Evolutionary conservation across 2,797 vertebrate genomes (phyloP), one percentile per base, ranked within the genome.

Genomic region (Liasis olivaceus): DNA sequence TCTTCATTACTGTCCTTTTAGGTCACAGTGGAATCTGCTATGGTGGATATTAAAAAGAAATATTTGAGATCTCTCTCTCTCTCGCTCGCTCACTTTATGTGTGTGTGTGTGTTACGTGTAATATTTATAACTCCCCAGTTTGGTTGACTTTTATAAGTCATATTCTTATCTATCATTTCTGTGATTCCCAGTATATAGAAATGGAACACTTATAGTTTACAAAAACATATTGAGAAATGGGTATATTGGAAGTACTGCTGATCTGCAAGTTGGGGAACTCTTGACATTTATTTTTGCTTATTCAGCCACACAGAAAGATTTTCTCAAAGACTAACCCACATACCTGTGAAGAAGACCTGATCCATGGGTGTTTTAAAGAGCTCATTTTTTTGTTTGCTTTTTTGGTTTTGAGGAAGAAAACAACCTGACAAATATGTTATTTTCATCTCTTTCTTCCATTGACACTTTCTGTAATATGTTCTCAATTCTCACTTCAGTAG

Each of bases 371-470:
- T 85, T 0, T 91, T 28, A 84, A 90, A 20, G 51, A 60, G 59
- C 59, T 60, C 17, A 60, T 7, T 7, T 54, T 54, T 54, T 54
- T 60, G 59, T 4, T 59, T 5, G 17, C 17, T 93, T 85, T 88
- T 90, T 5, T 0, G 0, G 60, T 81, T 15, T 0, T 0, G 31
- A 20, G 31, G 2, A 8, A n/a, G 47, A n/a, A 59, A 85, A 93
- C 84, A 26, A 58, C 42, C 9, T 15, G 36, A 28, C 0, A 0
- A 85, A 11, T 60, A 7, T 22, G 0, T 15, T 47, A 31, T 64
- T 89, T 89, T 51, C 13, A 90, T 72, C 59, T 81, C 54, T 89
- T 85, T 59, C 47, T 31, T 36, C 58, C n/a, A 91, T 58, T 63
- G 0, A 3, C 24, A 62, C 22, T 3, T 84, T 77, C 42, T 90